Base-by-base conservation (phyloP, 2,888 invertebrate genomes). In the Spodoptera exigua region DNA sequence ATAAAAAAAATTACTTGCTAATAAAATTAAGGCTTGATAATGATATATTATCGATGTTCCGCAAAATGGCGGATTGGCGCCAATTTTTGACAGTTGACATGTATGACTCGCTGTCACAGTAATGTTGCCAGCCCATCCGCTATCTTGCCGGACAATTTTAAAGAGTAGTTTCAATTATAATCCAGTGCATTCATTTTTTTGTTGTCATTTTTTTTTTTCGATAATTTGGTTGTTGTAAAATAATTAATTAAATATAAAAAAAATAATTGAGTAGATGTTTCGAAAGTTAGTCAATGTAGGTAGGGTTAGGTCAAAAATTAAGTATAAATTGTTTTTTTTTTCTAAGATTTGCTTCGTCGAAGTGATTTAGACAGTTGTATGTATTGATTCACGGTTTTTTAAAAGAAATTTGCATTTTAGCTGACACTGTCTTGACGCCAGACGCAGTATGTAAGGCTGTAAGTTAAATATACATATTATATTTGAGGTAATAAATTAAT, bases 391-490 rank as follows among this genome's bases (percentile, higher is more conserved):
- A 71, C 61, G 59, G 51, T 27, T 62, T 79, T 75, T 72, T 69
- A 70, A 79, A 67, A 72, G 70, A 74, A 70, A 65, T 72, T 74
- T 67, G 78, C 76, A 74, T 76, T 78, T 74, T 63, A 61, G 72
- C 49, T 55, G 47, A 58, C 78, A 70, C 67, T 55, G 61, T 68
- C 68, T 65, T 66, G 78, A 74, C 71, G 74, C 60, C 21, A 57
- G 76, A 51, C 70, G 76, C 69, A 61, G 73, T 70, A 68, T 86
- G 86, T 90, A 66, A 64, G 93, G 93, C 93, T 94, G 92, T 94
- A 93, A 93, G 92, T 91, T 93, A 93, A 93, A 93, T 93, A 93
- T 92, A 94, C 92, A 93, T 93, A 93, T 92, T 93, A 93, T 94
- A 94, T 93, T 93, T 77, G 79, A 78, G 90, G 91, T 94, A 92